These are phyloP conservation scores for Eurosta solidaginis DNA, from an alignment of 1,140 invertebrate genomes.

Conservation along the genomic window DNA sequence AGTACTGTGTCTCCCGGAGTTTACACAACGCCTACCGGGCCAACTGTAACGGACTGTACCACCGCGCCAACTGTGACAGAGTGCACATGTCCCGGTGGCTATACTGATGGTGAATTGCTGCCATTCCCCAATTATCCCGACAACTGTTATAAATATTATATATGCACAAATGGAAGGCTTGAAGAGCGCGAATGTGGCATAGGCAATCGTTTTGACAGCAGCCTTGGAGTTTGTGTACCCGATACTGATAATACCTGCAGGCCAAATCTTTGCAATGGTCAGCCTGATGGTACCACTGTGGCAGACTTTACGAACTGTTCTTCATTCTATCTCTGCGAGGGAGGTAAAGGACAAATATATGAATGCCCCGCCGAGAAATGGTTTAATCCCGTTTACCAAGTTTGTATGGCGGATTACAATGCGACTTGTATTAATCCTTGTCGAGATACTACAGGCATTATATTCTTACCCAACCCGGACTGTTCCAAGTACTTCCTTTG, in stretches of 20 bases:
- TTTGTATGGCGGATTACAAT: slow-evolving; percentile 42
- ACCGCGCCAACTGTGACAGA: neutral
- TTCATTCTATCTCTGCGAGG: slow-evolving; percentile 40
- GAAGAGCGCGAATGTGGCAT: slow-evolving; percentile 42
- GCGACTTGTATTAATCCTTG: slow-evolving; percentile 47
- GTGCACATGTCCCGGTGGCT: slow-evolving; percentile 36
- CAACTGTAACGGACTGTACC: no score
- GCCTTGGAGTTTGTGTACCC: slow-evolving; percentile 37
- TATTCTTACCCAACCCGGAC: slow-evolving; percentile 46
- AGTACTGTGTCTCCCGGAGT: no score
- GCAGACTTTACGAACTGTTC: slow-evolving; percentile 41
- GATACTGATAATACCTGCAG: slow-evolving; percentile 36
- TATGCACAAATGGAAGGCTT: slow-evolving; percentile 41
- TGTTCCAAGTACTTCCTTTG: slow-evolving; percentile 51
- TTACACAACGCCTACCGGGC: no score
- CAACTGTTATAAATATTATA: slow-evolving; percentile 47
- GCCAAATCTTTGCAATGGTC: slow-evolving; percentile 38
- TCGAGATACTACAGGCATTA: slow-evolving; percentile 4
- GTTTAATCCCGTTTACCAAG: slow-evolving; percentile 31
- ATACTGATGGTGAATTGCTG: slow-evolving; percentile 39
- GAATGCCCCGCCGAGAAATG: slow-evolving; percentile 40
- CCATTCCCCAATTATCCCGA: slow-evolving; percentile 38
- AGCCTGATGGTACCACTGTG: slow-evolving; percentile 42
- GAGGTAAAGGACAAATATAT: slow-evolving; percentile 38
- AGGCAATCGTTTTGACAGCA: slow-evolving; percentile 45